Base-by-base conservation (phyloP, 2,113 vertebrate genomes). In the Muntiacus reevesi region DNA sequence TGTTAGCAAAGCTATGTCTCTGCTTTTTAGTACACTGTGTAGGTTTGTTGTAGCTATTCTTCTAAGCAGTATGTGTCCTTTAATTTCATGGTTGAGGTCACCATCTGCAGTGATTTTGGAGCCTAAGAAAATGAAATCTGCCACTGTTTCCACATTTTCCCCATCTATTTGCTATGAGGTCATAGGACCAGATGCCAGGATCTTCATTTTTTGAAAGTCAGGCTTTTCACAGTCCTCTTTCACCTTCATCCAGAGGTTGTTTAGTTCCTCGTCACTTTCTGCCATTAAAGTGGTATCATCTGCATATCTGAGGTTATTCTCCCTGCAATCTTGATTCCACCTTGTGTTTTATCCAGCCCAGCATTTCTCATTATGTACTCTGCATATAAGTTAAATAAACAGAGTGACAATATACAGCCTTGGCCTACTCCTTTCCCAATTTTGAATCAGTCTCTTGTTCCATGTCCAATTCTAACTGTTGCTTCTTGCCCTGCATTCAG, bases 151-250 rank as follows among this genome's bases (percentile, higher is more conserved):
- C n/a, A 71, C 64, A 71, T 71, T 71, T 36, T 23, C 19, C n/a
- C 19, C 19, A 36, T 71, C 19, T 71, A 71, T 71, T 71, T 36
- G 64, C 9, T 71, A 36, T 71, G 19, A 36, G 36, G 64, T 36
- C 2, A 0, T 71, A 71, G 64, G n/a, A 71, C n/a, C 21, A 5
- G 19, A 36, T 6, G 19, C 64, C n/a, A 36, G 36, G n/a, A 71
- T 71, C 64, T 36, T 71, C n/a, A 71, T 36, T 36, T 71, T 36
- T 71, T 23, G n/a, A 36, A 36, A 36, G 19, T 36, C 19, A 71
- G 5, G 64, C 36, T 36, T 71, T 71, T 71, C 64, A 71, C n/a
- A 71, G 19, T 36, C 5, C n/a, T 71, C 19, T 71, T 71, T 71
- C n/a, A 6, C 4, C 64, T 36, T 71, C 64, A 36, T 36, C n/a